Percentiles rank a stretch among this genome's conserved stretches.
These are phyloP conservation scores for Hetaerina titia DNA, from an alignment of 2,888 invertebrate species.

Conservation along the genomic window DNA sequence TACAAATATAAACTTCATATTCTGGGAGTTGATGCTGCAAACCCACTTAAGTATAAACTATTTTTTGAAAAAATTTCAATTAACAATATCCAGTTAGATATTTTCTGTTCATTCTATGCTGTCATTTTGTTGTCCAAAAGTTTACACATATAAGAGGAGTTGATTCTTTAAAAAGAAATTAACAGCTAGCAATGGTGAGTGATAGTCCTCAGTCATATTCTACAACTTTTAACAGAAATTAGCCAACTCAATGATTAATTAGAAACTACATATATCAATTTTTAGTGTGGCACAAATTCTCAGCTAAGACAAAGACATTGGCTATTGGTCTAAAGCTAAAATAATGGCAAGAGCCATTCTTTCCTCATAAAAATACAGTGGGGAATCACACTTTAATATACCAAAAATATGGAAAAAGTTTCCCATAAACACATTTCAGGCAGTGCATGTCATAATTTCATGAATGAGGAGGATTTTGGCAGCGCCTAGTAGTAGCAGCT, in stretches of 20 bases:
- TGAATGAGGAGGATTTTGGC: not conserved
- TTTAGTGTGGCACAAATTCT: not conserved
- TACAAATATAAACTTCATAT: not conserved
- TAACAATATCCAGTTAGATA: not conserved
- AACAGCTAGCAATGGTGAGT: not conserved
- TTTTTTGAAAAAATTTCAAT: too few species aligned
- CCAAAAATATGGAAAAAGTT: slow-evolving; percentile 4
- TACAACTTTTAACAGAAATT: not conserved
- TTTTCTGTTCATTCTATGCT: not conserved
- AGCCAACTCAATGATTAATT: not conserved
- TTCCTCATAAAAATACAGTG: not conserved
- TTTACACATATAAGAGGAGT: too few species aligned
- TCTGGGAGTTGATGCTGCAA: not conserved
- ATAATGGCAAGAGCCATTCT: not conserved
- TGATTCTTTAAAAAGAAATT: too few species aligned
- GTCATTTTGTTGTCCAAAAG: not conserved
- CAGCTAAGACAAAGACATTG: not conserved
- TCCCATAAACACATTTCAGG: not conserved
- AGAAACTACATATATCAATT: not conserved
- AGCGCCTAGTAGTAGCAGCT: not conserved
- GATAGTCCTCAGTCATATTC: not conserved
- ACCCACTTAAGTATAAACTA: not conserved
- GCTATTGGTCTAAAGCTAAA: not conserved
- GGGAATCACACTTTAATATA: not conserved
- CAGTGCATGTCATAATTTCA: not conserved